phyloP scores from a whole-genome alignment of 2,113 vertebrate genomes.

The Hyperopisus bebe region DNA sequence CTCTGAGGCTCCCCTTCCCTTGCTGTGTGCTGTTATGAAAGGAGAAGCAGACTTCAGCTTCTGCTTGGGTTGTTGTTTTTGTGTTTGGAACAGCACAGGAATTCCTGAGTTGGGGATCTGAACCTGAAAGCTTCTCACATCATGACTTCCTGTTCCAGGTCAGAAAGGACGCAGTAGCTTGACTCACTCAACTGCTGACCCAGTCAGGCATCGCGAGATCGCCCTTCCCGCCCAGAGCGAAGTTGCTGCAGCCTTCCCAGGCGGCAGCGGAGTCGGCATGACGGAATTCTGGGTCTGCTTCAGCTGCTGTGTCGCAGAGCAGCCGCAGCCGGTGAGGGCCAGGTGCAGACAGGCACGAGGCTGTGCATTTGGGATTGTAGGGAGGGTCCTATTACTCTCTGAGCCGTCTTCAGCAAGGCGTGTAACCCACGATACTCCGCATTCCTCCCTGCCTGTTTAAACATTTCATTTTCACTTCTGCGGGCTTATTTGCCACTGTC shows the following conservation, averaged over 20 bases:
- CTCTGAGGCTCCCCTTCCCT: not conserved
- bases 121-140: not conserved
- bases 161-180: not conserved
- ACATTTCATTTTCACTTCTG: not conserved
- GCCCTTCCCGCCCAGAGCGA: not conserved
- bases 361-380: not conserved
- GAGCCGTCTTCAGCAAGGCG: not conserved
- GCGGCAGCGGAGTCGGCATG: slow-evolving; percentile 54
- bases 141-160: not conserved
- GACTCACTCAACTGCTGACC: not conserved
- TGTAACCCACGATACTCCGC: not conserved
- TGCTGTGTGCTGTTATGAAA: not conserved
- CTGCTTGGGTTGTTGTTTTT: not conserved
- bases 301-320: slow-evolving; percentile 74
- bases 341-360: not conserved
- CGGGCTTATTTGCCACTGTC: not conserved
- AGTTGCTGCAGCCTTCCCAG: not conserved
- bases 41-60: not conserved
- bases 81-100: not conserved
- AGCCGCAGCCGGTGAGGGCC: slow-evolving; percentile 74
- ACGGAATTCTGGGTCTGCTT: slow-evolving; percentile 78
- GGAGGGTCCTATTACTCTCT: not conserved
- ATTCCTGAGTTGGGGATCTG: not conserved
- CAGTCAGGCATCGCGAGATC: not conserved
- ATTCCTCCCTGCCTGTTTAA: not conserved